Conservation (phyloP, 2,888 invertebrate species). For the Holacanthella duospinosa region DNA sequence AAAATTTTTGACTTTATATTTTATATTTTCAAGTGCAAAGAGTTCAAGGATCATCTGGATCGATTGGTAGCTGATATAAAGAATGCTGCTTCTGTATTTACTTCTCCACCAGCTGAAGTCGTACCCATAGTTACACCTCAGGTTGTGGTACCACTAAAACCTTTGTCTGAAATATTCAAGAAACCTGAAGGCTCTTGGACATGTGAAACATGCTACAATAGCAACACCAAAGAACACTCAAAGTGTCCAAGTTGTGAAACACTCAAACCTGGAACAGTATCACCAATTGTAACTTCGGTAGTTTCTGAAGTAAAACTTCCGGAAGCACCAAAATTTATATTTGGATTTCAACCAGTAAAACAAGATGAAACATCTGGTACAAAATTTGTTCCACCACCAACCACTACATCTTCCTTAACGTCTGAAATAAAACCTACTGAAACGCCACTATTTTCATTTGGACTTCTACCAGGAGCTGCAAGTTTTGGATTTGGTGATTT, state of each 20-base stretch:
- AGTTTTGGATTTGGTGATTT: not conserved
- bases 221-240: not conserved
- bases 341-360: no score
- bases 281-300: no score
- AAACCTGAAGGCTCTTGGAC: not conserved
- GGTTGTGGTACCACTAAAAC: no score
- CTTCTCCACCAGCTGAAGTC: not conserved
- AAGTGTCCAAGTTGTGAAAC: slow-evolving; percentile 3
- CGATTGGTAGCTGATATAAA: not conserved
- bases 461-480: not conserved
- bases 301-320: not conserved
- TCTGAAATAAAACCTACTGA: no score
- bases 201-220: not conserved
- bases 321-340: not conserved
- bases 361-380: no score
- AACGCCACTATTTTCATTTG: not conserved
- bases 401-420: no score
- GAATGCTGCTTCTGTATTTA: not conserved
- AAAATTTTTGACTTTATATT: no score
- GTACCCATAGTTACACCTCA: no score
- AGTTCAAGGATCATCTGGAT: not conserved
- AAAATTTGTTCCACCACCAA: no score
- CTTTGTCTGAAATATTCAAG: not conserved
- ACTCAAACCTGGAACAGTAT: not conserved
- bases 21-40: no score